Conservation (phyloP, 2,797 vertebrate species). For the Malurus leucopterus region DNA sequence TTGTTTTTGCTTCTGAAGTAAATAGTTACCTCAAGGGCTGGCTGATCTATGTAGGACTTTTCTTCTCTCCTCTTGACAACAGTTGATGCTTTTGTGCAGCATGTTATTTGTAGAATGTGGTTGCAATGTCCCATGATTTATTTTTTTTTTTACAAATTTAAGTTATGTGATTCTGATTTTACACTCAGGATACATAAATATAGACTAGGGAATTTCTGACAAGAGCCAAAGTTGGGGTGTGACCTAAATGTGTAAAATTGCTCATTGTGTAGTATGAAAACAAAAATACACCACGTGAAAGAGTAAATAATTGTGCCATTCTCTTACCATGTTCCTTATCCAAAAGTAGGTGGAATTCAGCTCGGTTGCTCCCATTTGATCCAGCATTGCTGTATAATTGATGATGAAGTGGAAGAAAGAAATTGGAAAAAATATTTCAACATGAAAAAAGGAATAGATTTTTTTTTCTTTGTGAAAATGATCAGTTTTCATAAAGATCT, state of each 20-base stretch:
- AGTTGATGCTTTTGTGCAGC: neutral
- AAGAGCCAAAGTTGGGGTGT: neutral
- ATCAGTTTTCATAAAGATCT: no score
- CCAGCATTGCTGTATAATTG: neutral
- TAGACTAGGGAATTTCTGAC: neutral
- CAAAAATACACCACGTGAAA: neutral
- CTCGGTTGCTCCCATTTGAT: neutral
- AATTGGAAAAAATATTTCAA: neutral
- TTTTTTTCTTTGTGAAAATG: neutral
- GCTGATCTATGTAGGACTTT: neutral
- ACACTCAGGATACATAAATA: neutral
- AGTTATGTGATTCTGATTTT: neutral
- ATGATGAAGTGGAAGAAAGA: neutral
- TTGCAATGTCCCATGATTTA: neutral
- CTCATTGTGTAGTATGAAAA: neutral
- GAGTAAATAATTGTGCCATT: neutral
- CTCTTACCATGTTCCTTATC: neutral
- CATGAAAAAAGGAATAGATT: neutral
- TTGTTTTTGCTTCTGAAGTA: neutral
- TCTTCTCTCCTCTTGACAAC: neutral
- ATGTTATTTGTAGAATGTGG: neutral
- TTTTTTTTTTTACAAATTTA: neutral
- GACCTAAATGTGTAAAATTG: neutral
- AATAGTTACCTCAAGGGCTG: neutral
- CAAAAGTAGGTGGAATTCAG: neutral